Evolutionary conservation across 2,113 vertebrate genomes (phyloP).

Genomic region (Gopherus flavomarginatus): DNA sequence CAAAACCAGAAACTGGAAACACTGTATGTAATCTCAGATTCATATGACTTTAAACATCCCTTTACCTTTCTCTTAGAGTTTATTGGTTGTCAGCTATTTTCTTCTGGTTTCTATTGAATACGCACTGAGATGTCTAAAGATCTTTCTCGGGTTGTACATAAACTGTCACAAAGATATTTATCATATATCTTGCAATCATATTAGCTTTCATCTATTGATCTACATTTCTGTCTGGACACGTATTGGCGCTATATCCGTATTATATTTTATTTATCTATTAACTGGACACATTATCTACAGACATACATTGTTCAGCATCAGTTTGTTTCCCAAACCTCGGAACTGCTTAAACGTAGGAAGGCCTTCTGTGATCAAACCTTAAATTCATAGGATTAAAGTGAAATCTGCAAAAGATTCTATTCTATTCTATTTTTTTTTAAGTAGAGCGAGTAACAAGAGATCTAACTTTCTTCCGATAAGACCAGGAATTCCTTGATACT

Average conservation of each 20-base stretch:
- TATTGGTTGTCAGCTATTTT: background rate
- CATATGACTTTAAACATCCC: background rate
- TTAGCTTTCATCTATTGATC: background rate
- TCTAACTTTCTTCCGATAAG: background rate
- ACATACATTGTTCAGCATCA: background rate
- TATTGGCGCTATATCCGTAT: fast-evolving
- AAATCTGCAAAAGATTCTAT: background rate
- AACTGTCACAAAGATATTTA: background rate
- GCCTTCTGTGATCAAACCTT: background rate
- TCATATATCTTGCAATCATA: background rate
- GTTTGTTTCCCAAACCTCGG: background rate
- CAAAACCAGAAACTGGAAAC: background rate
- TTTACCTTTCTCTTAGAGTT: background rate
- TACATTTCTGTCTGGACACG: fast-evolving
- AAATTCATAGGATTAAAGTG: background rate
- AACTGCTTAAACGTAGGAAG: background rate
- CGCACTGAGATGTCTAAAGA: background rate
- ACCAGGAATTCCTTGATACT: background rate
- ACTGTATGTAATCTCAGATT: background rate
- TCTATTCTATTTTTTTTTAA: background rate
- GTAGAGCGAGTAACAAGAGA: background rate
- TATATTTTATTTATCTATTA: background rate
- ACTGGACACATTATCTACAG: background rate
- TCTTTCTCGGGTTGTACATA: background rate
- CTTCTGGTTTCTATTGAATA: background rate